Base-by-base conservation (phyloP, 2,113 vertebrate species). In the Labrus mixtus region DNA sequence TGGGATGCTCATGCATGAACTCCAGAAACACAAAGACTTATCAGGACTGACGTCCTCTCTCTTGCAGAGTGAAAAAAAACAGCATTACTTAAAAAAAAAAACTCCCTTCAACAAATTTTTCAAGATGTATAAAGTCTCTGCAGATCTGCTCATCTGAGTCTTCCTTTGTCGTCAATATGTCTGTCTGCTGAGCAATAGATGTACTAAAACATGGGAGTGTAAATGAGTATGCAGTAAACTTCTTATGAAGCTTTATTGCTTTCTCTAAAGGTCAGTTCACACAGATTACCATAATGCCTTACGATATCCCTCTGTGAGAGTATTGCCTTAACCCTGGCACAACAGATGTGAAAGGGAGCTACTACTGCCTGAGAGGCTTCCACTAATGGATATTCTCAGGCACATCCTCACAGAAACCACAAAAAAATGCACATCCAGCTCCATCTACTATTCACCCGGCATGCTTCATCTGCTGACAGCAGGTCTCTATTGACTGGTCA, bases 21-120 rank as follows among this genome's bases (percentile, higher is more conserved):
- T 84, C 84, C 79, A 88, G 90, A 93, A 89, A 77, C 85, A 78
- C 85, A 86, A 88, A 92, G 88, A 93, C 88, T 90, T 87, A 85
- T 91, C 90, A 88, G 78, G 67, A 81, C 88, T 88, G 74, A 82
- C 86, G 87, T 74, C 73, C 85, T 78, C 65, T 87, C 86, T 85
- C 76, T 68, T 8, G 39, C 82, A 33, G 82, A 76, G 78, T 87
- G 87, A 84, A 83, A 87, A 90, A 87, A 87, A 90, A 87, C 85
- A 88, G 72, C 74, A 75, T 74, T 56, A 41, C 82, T 66, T 4
- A 4, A 19, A 51, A 83, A 86, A 85, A 89, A 90, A 91, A 81
- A 90, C 83, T 71, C 61, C 20, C 60, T 63, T 59, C 75, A 70
- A 77, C 73, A 55, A 29, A 81, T 73, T 75, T 51, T 50, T 84